Percentiles rank a stretch among this genome's conserved stretches.
These are phyloP conservation scores for Empis stercorea DNA, from an alignment of 2,888 invertebrate genomes.

Conservation along the genomic window DNA sequence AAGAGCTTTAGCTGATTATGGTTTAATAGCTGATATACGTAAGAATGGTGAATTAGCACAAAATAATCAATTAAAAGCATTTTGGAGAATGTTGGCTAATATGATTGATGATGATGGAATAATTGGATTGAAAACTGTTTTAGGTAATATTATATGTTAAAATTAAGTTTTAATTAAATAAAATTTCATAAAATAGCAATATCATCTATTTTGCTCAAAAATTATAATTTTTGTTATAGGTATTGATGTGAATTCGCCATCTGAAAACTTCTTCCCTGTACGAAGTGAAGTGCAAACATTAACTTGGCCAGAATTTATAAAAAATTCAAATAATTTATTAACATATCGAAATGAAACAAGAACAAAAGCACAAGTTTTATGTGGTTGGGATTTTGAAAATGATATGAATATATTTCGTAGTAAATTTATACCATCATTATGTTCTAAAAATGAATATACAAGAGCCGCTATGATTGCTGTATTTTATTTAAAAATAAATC, in stretches of 20 bases:
- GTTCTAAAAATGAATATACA: slow-evolving; percentile 56
- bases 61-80: slow-evolving; percentile 57
- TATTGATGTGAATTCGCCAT: neutral
- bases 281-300: slow-evolving; percentile 26
- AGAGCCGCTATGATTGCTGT: slow-evolving; percentile 85
- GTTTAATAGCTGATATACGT: slow-evolving; percentile 58
- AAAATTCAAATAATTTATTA: slow-evolving; percentile 26
- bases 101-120: slow-evolving; percentile 45
- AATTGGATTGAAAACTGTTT: slow-evolving; percentile 39
- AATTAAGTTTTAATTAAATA: no score
- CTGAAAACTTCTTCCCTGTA: neutral
- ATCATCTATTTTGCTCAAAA: neutral
- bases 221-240: neutral
- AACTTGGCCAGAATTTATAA: slow-evolving; percentile 34
- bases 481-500: slow-evolving; percentile 72
- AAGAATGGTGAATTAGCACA: slow-evolving; percentile 69
- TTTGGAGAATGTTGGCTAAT: slow-evolving; percentile 51
- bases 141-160: slow-evolving; percentile 25
- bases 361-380: slow-evolving; percentile 67
- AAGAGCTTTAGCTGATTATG: slow-evolving; percentile 57
- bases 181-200: no score
- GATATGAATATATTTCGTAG: slow-evolving; percentile 43
- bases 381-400: slow-evolving; percentile 80
- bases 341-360: slow-evolving; percentile 44
- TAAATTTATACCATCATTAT: slow-evolving; percentile 52